These are phyloP conservation scores for Bettongia penicillata DNA, from an alignment of 2,113 vertebrate species.

Conservation along the genomic window DNA sequence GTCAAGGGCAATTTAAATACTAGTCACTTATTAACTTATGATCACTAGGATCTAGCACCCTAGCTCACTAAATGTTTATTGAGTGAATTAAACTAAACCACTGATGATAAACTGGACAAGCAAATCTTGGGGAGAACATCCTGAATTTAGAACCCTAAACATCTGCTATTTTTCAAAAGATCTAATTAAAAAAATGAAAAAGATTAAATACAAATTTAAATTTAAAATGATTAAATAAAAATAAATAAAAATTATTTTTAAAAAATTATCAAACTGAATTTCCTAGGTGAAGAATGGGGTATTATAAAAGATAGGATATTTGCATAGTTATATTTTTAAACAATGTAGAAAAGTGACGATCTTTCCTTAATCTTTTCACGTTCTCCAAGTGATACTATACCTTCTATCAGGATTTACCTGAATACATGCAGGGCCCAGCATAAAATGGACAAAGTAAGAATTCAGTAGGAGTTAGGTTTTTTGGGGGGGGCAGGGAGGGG, in stretches of 20 bases:
- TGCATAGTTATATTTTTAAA: neutral
- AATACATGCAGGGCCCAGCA: conserved; percentile 11
- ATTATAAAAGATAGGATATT: conserved; percentile 9
- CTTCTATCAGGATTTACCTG: conserved; percentile 23
- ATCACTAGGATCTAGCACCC: neutral
- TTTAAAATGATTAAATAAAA: no score
- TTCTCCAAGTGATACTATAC: conserved; percentile 33
- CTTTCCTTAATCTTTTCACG: neutral
- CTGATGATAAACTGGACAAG: conserved; percentile 32
- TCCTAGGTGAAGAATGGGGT: neutral
- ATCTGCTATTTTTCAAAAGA: neutral
- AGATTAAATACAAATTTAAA: no score
- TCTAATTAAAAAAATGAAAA: neutral
- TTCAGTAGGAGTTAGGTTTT: neutral
- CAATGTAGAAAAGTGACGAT: neutral
- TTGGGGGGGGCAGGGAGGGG: neutral
- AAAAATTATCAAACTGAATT: neutral
- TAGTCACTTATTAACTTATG: conserved; percentile 43
- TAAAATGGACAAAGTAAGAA: neutral
- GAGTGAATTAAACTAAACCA: conserved; percentile 22
- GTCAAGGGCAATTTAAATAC: conserved; percentile 36
- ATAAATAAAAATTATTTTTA: neutral
- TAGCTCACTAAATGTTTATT: neutral
- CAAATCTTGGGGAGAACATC: conserved; percentile 18
- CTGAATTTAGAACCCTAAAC: neutral